Base-by-base conservation (phyloP, 2,113 vertebrate species). In the Heptranchias perlo region DNA sequence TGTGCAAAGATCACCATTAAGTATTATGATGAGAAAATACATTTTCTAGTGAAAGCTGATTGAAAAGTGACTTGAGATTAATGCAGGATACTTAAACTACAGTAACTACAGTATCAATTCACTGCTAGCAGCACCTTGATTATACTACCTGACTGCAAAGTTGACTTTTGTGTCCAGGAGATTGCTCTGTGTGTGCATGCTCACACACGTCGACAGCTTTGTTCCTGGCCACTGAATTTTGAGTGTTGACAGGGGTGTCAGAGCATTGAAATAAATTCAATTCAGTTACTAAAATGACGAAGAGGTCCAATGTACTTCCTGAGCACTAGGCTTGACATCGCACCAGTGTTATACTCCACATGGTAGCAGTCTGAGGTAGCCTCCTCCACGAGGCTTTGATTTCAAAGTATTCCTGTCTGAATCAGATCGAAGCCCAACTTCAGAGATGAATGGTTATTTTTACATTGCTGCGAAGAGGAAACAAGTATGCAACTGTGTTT, bases 381-480 rank as follows among this genome's bases (percentile, higher is more conserved):
- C 47, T 86, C 5, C 47, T 7, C 21, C 5, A 8, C 44, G 25
- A 86, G 82, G 21, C 0, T 7, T 16, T 86, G 44, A 4, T 86
- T 86, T 86, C 78, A 84, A 84, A 47, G 39, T 84, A 44, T 49
- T 86, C 82, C 84, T 87, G 84, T 87, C 49, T 84, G 21, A 84
- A 84, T 23, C 78, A 84, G 78, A 3, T 67, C 23, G 65, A 67
- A 67, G 18, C 14, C 6, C 62, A 64, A 64, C 62, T 64, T 64
- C 23, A 25, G 23, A 67, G 65, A 67, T 67, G 25, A 67, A 23
- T 67, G 65, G 65, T 67, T 67, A 67, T 25, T 67, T 23, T 21
- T 23, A 3, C 16, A 67, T 25, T 25, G 23, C 23, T 21, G 65
- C 65, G 25, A 67, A 67, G 65, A 1, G 11, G 8, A 64, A 64